These are phyloP conservation scores for Nannospalax galili DNA, from an alignment of 2,113 vertebrate species.

Conservation along the genomic window DNA sequence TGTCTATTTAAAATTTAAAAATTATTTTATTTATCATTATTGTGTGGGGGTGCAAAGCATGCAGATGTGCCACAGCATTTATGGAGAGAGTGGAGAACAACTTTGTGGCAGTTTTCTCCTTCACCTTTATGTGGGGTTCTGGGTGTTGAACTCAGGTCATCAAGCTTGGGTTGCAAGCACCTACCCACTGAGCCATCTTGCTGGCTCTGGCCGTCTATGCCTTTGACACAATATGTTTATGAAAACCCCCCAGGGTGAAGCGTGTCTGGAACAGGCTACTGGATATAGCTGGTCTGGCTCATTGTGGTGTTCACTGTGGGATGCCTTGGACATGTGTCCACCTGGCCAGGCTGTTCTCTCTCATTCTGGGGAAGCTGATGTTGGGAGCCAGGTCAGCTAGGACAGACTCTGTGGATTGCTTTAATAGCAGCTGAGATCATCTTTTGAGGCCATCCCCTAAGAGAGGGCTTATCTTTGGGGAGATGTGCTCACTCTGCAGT, in stretches of 20 bases:
- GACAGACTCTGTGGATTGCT: background rate
- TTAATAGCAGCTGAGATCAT: background rate
- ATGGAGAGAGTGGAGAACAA: background rate
- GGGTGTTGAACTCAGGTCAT: no score
- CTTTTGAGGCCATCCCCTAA: background rate
- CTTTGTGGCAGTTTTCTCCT: background rate
- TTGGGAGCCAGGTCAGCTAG: no score
- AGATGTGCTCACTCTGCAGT: background rate
- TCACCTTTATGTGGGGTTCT: background rate
- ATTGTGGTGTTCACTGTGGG: accelerated
- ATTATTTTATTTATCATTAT: background rate
- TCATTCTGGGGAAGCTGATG: background rate
- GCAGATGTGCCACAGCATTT: background rate
- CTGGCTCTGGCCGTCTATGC: background rate
- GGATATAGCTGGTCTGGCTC: background rate
- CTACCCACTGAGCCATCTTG: background rate
- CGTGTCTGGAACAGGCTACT: background rate
- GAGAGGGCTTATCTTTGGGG: background rate
- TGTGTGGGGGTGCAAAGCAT: background rate
- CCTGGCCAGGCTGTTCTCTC: background rate
- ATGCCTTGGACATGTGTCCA: accelerated
- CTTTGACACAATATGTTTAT: background rate
- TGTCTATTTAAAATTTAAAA: background rate
- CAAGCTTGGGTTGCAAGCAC: background rate
- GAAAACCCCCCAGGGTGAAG: no score